Base-by-base conservation (phyloP, 2,797 vertebrate genomes). In the Molossus molossus region DNA sequence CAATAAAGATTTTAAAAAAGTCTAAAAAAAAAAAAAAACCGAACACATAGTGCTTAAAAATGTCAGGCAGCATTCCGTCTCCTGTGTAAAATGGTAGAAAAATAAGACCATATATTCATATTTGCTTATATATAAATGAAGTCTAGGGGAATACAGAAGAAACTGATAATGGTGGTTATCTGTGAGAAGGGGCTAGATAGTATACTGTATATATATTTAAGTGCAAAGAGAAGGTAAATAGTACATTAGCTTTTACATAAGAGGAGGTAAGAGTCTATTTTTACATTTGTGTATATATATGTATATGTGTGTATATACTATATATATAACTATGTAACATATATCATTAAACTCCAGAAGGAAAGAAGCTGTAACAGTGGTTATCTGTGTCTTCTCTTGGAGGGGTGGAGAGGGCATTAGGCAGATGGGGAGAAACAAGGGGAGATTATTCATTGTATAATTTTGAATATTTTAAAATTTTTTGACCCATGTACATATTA, bases 401-500 rank as follows among this genome's bases (percentile, higher is more conserved):
- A 92, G n/a, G 6, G 25, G 23, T 48, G 11, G 21, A 65, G 9
- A 76, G 60, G 27, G 18, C 25, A 81, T 90, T 53, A 45, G 64
- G 55, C 58, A 96, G 55, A 89, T 65, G 37, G 55, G 77, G 14
- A 73, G 18, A 92, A 75, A 81, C 9, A 70, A 81, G 29, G 4
- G 9, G n/a, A 94, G 11, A 29, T 33, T 87, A 29, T 55, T 72
- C 12, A 37, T 3, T 83, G 75, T 9, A 29, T 67, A 87, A 58
- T 40, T 95, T 76, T 72, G 58, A 85, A 79, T 57, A 87, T 70
- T 76, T 92, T 17, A 37, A 20, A n/a, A 55, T 72, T 20, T 62
- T 72, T 77, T 84, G 13, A 93, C 90, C 27, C 7, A 58, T 5
- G 5, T 40, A 55, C 65, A 20, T 85, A 76, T 88, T 67, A 93